Percentiles rank a stretch among this genome's conserved stretches.
phyloP scores from a whole-genome alignment of 2,888 invertebrate genomes.

The Ichneumoninae sp. region DNA sequence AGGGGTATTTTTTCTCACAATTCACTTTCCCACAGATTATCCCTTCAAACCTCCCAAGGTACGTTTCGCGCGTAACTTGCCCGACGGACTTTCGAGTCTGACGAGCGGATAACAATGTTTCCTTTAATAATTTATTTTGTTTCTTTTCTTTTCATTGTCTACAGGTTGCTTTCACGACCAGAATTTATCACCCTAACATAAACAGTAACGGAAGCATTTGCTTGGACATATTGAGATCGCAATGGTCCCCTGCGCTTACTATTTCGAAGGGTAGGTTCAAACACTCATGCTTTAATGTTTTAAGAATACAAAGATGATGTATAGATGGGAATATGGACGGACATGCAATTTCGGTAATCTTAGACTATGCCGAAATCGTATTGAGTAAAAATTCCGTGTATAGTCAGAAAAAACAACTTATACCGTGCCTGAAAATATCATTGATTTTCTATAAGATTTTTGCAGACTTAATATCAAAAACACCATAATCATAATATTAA shows the following conservation, averaged over 20 bases:
- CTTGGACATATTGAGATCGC: constrained; percentile 99
- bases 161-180: constrained; percentile 98
- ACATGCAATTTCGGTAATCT: background rate
- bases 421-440: background rate
- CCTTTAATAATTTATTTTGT: constrained; percentile 1
- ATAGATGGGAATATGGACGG: background rate
- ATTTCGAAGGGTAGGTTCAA: constrained; percentile 96
- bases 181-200: constrained; percentile 99
- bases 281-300: background rate
- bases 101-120: background rate
- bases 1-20: constrained; percentile 99
- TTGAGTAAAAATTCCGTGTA: background rate
- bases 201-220: constrained; percentile 99
- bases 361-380: background rate
- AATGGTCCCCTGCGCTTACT: constrained; percentile 99
- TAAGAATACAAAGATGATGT: background rate
- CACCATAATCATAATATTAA: background rate
- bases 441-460: background rate
- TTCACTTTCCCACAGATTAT: constrained; percentile 99
- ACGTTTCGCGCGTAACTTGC: constrained; percentile 67
- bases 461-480: background rate
- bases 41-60: constrained; percentile 99
- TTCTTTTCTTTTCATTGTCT: constrained; percentile 44
- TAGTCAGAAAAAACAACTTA: background rate
- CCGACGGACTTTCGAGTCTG: background rate